Base-by-base conservation (phyloP, 2,888 invertebrate genomes). In the Tenthredo amoena region DNA sequence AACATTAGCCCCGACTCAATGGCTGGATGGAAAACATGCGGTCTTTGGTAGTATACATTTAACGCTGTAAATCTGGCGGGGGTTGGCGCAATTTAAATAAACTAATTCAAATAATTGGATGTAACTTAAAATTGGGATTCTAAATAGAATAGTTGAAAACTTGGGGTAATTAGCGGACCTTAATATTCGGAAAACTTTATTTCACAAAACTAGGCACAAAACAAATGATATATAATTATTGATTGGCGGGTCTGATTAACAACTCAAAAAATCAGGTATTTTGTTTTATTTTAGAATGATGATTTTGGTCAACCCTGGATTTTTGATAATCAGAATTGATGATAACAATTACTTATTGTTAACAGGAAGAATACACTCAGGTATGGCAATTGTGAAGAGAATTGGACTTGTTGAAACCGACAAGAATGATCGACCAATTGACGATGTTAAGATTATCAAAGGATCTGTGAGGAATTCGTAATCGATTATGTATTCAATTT, bases 1-100 rank as follows among this genome's bases (percentile, higher is more conserved):
- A 77, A 99, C 99, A 0, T 94, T 99, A 86, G 99, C 97, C 0
- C 99, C 99, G 0, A 98, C 99, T 0, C 99, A 99, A 91, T 99
- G 99, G 99, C 94, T 99, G 58, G 99, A 99, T 94, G 98, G 98
- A 15, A 99, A 99, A 93, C 99, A 99, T 94, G 96, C 99, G 2
- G 99, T 99, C 92, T 99, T 99, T 94, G 99, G 98, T 89, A 90
- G 89, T 62, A 26, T 26, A 62, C 3, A 62, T 26, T 62, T 26
- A 62, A 26, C 55, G 18, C 7, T n/a, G 10, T 55, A n/a, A 55
- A 55, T 55, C n/a, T n/a, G 55, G n/a, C 55, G 6, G 26, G 62
- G 62, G 3, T 62, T 12, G 62, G 21, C 62, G 12, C 21, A 21
- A 26, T 62, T 3, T 12, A 21, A 34, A 72, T 34, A 1, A n/a